These are phyloP conservation scores for Rhinophrynus dorsalis DNA, from an alignment of 2,797 vertebrate genomes.

Conservation along the genomic window DNA sequence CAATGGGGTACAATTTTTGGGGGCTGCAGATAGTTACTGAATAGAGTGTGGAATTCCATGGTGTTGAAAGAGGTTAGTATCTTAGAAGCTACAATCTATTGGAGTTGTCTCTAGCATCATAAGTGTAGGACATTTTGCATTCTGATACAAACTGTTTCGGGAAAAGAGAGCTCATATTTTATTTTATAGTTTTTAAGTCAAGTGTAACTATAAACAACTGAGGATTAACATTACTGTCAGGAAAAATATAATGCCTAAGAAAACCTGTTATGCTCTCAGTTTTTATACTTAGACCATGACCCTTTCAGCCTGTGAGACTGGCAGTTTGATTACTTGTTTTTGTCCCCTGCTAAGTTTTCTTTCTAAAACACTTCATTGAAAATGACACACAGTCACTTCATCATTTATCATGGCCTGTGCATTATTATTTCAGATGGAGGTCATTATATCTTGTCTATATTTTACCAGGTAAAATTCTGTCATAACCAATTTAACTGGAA, in stretches of 20 bases:
- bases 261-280: slow-evolving; percentile 58
- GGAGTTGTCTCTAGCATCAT: no score
- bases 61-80: no score
- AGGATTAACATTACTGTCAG: slow-evolving; percentile 61
- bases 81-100: no score
- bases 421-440: slow-evolving; percentile 52
- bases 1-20: no score
- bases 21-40: no score
- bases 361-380: slow-evolving; percentile 58
- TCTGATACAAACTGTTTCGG: no score
- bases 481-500: slow-evolving; percentile 27
- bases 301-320: slow-evolving; percentile 57
- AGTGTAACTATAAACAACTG: slow-evolving; percentile 59
- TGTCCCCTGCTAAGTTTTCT: slow-evolving; percentile 62
- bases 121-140: no score
- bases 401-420: slow-evolving; percentile 57
- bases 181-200: slow-evolving; percentile 60
- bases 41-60: no score
- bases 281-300: slow-evolving; percentile 52
- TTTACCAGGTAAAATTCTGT: slow-evolving; percentile 32
- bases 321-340: slow-evolving; percentile 54
- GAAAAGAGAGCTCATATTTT: no score
- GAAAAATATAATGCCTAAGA: slow-evolving; percentile 66
- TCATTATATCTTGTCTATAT: slow-evolving; percentile 37
- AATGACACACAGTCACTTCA: slow-evolving; percentile 57